Conservation (phyloP, 2,797 vertebrate genomes). For the Triplophysa bombifrons region DNA sequence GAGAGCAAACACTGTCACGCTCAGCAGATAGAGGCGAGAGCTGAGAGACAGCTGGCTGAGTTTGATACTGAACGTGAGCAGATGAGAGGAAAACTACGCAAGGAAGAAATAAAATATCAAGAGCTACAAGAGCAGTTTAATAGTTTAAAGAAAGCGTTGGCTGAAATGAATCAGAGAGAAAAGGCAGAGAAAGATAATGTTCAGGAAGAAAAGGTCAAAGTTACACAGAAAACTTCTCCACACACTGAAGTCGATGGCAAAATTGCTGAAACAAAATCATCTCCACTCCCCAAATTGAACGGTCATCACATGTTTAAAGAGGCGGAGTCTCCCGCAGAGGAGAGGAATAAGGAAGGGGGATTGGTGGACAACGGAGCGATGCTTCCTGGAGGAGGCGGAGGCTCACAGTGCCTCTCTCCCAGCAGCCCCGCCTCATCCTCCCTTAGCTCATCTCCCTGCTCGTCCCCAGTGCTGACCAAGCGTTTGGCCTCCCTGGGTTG, state of each 20-base stretch:
- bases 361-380: conserved; percentile 83
- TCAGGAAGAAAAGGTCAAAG: conserved; percentile 42
- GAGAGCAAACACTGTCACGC: conserved; percentile 79
- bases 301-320: conserved; percentile 71
- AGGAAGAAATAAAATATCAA: conserved; percentile 86
- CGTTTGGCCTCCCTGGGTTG: conserved; percentile 80
- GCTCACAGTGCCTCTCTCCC: conserved; percentile 81
- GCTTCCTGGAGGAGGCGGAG: conserved; percentile 73
- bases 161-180: conserved; percentile 59
- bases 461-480: conserved; percentile 88
- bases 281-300: conserved; percentile 68
- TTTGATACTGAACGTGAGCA: conserved; percentile 89
- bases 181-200: conserved; percentile 49
- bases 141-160: conserved; percentile 74
- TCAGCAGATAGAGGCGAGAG: conserved; percentile 83
- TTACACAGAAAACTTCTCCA: conserved; percentile 67
- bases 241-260: conserved; percentile 82
- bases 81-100: conserved; percentile 81
- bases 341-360: conserved; percentile 68
- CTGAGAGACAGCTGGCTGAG: conserved; percentile 86
- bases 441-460: conserved; percentile 92
- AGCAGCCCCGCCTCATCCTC: conserved; percentile 91
- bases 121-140: conserved; percentile 85
- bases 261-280: conserved; percentile 55
- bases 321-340: conserved; percentile 62